A percentile compares a stretch with the other conserved stretches of the same genome.
These are phyloP conservation scores for Drosophila arawakana DNA, from an alignment of 1,140 invertebrate genomes.

Conservation along the genomic window DNA sequence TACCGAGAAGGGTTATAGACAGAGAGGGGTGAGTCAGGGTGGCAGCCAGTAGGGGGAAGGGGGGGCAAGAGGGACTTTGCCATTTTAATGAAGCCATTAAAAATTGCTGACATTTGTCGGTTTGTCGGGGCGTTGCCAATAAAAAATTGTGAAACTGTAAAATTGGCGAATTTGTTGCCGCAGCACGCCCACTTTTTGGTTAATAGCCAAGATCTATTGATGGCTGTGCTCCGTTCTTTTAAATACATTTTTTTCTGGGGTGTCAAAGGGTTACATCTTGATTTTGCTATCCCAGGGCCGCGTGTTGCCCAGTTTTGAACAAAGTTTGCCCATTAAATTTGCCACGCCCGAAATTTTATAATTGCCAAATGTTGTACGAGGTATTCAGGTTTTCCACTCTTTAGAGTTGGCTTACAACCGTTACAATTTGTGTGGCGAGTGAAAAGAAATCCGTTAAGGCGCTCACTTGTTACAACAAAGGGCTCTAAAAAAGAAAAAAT, in stretches of 20 bases:
- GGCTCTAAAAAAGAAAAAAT: conserved; percentile 8
- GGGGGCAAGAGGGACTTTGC: conserved; percentile 20
- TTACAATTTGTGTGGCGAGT: conserved; percentile 43
- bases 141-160: conserved; percentile 67
- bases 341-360: conserved; percentile 54
- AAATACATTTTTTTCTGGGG: neutral
- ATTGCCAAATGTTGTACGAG: conserved; percentile 71
- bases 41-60: conserved; percentile 3
- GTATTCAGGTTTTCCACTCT: conserved; percentile 11
- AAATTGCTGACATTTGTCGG: conserved; percentile 75
- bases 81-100: conserved; percentile 77
- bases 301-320: conserved; percentile 42
- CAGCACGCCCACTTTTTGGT: conserved; percentile 55
- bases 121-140: conserved; percentile 67
- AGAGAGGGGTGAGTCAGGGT: neutral
- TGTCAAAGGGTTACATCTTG: conserved; percentile 60
- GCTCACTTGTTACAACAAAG: conserved; percentile 65
- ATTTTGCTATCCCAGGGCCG: conserved; percentile 15
- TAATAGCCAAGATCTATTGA: conserved; percentile 35
- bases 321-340: conserved; percentile 78
- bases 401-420: conserved; percentile 34
- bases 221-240: conserved; percentile 16
- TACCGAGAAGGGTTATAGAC: conserved; percentile 61
- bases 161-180: conserved; percentile 72
- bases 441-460: conserved; percentile 53